phyloP scores from a whole-genome alignment of 2,888 invertebrate species.

The Drosophila falleni region DNA sequence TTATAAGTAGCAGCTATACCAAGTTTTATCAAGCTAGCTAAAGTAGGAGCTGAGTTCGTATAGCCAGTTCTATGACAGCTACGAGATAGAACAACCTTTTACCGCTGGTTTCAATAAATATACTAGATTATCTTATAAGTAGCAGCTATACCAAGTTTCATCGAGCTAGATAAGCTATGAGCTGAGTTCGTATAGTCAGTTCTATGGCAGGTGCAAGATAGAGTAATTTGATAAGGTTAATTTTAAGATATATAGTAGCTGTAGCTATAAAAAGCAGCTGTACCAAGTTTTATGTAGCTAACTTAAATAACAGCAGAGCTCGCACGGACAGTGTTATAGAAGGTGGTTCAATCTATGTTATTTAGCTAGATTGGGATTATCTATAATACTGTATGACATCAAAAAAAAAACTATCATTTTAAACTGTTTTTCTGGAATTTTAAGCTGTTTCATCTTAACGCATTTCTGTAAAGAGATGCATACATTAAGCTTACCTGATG shows the following conservation, averaged over 20 bases:
- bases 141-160: background rate
- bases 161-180: background rate
- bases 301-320: background rate
- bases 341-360: background rate
- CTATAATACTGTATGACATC: background rate
- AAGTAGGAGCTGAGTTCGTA: too few species aligned
- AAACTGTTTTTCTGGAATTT: background rate
- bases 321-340: background rate
- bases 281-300: background rate
- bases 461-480: conserved; percentile 11
- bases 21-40: background rate
- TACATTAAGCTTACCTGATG: conserved; percentile 14
- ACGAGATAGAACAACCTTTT: background rate
- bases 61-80: background rate
- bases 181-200: conserved; percentile 1
- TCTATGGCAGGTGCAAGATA: background rate
- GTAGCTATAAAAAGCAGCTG: background rate
- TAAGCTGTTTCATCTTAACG: conserved; percentile 4
- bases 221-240: background rate
- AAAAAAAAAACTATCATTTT: background rate
- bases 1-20: background rate
- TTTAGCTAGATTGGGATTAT: background rate
- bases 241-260: background rate
- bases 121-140: background rate
- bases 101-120: background rate